A percentile compares a stretch with the other conserved stretches of the same genome.
Evolutionary conservation across 2,113 vertebrate genomes (phyloP).

Genomic region (Isichthys henryi): DNA sequence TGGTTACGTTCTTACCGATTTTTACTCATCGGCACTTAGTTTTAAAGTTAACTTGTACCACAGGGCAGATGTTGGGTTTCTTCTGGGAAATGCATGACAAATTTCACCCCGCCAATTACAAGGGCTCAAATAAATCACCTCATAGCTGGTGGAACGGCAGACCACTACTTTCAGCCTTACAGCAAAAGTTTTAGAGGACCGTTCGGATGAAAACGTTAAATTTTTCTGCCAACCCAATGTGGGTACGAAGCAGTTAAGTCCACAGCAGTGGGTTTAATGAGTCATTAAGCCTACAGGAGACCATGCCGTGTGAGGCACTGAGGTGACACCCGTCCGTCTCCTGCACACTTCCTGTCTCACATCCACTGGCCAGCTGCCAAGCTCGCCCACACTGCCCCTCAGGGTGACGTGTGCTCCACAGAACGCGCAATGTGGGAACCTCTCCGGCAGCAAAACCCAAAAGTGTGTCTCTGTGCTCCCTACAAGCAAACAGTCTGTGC

Average conservation of each 20-base stretch:
- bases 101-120: neutral
- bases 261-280: neutral
- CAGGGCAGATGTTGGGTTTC: neutral
- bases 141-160: neutral
- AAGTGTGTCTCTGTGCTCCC: neutral
- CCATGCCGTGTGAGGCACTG: neutral
- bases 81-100: neutral
- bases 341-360: neutral
- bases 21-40: neutral
- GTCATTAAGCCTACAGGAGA: neutral
- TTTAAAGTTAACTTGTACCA: neutral
- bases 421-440: neutral
- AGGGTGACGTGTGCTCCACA: neutral
- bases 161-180: constrained; percentile 1
- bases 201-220: neutral
- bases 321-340: neutral
- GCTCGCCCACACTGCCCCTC: neutral
- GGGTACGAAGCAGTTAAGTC: neutral
- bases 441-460: neutral
- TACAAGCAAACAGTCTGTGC: neutral
- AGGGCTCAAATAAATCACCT: neutral
- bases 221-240: constrained; percentile 8
- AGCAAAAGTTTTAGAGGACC: neutral
- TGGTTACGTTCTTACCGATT: neutral
- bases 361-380: neutral